Evolutionary conservation across 2,888 invertebrate genomes (phyloP).

Genomic region (Polymixis lichenea): DNA sequence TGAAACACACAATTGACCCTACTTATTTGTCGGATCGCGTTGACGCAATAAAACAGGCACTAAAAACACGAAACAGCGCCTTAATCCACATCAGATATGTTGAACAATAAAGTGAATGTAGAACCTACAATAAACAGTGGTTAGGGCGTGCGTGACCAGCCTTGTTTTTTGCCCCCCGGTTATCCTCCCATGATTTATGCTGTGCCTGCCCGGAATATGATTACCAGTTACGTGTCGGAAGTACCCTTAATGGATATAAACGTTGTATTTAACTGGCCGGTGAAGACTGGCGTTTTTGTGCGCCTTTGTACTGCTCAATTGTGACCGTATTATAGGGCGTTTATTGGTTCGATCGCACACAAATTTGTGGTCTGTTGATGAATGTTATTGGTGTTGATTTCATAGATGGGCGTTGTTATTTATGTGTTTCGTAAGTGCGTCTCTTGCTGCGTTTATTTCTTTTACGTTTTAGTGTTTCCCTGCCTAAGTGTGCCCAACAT

Average conservation of each 20-base stretch:
- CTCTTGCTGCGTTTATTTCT: slow-evolving; percentile 33
- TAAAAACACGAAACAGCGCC: slow-evolving; percentile 51
- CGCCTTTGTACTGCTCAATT: slow-evolving; percentile 73
- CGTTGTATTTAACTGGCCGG: slow-evolving; percentile 84
- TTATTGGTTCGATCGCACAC: slow-evolving; percentile 69
- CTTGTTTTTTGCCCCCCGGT: slow-evolving; percentile 84
- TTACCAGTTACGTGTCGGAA: slow-evolving; percentile 86
- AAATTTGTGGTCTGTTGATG: slow-evolving; percentile 68
- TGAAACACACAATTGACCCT: slow-evolving; percentile 27
- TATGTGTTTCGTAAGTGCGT: slow-evolving; percentile 37
- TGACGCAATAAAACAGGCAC: slow-evolving; percentile 50
- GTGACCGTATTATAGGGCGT: slow-evolving; percentile 68
- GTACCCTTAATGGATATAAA: slow-evolving; percentile 89
- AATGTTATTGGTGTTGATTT: slow-evolving; percentile 58
- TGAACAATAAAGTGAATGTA: slow-evolving; percentile 80
- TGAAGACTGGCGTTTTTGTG: slow-evolving; percentile 77
- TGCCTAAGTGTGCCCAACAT: not conserved
- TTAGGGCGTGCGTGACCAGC: slow-evolving; percentile 79
- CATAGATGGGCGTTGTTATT: slow-evolving; percentile 44
- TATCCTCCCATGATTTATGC: slow-evolving; percentile 88
- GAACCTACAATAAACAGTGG: slow-evolving; percentile 84
- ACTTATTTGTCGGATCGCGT: slow-evolving; percentile 43
- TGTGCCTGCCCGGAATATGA: slow-evolving; percentile 87
- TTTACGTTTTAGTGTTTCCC: slow-evolving; percentile 36
- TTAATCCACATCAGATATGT: slow-evolving; percentile 77